Conservation (phyloP, 2,113 vertebrate species). For the Lethenteron reissneri region DNA sequence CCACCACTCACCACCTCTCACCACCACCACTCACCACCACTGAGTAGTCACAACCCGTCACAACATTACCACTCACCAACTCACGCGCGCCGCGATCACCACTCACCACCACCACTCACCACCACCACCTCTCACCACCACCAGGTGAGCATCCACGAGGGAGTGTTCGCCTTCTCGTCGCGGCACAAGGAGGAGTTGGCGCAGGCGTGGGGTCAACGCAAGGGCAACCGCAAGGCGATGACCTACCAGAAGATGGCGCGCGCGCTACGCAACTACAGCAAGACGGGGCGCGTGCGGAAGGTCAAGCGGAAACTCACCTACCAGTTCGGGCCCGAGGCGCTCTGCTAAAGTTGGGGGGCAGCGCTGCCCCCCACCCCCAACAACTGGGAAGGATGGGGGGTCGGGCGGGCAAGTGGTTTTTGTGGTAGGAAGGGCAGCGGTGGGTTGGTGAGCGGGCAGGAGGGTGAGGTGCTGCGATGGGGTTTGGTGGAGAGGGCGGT, state of each 20-base stretch:
- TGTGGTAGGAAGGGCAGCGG: slow-evolving; percentile 23
- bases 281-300: slow-evolving; percentile 93
- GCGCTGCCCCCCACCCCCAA: neutral
- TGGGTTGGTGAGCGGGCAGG: slow-evolving; percentile 14
- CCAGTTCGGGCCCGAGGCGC: slow-evolving; percentile 90
- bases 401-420: slow-evolving; percentile 21
- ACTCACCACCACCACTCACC: no score
- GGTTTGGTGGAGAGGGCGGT: slow-evolving; percentile 14
- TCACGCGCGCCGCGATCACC: no score
- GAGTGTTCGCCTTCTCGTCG: slow-evolving; percentile 96
- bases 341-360: slow-evolving; percentile 13
- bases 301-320: slow-evolving; percentile 98
- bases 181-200: slow-evolving; percentile 93
- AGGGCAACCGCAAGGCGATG: slow-evolving; percentile 98
- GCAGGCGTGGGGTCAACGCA: slow-evolving; percentile 87
- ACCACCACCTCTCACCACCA: no score
- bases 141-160: slow-evolving; percentile 82
- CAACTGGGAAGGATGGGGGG: slow-evolving; percentile 8
- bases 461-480: slow-evolving; percentile 7
- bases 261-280: slow-evolving; percentile 88
- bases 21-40: no score
- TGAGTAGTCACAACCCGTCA: no score
- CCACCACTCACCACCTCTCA: no score
- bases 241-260: slow-evolving; percentile 99
- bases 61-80: no score